A percentile compares a stretch with the other conserved stretches of the same genome.
Evolutionary conservation across 2,888 invertebrate genomes (phyloP).

Genomic region (Tipula confusa): DNA sequence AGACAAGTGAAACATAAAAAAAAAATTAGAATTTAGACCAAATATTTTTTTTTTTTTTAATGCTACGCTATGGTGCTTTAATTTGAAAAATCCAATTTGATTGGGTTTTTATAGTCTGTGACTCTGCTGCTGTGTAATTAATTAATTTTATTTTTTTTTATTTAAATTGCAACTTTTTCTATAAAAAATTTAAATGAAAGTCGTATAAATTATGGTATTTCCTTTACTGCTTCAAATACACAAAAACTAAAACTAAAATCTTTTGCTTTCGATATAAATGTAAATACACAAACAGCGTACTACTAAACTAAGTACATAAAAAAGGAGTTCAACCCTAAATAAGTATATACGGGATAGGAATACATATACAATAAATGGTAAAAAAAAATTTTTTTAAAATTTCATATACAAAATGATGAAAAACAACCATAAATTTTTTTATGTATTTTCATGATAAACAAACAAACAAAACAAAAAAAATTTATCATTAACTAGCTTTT

Average conservation of each 20-base stretch:
- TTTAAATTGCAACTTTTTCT: constrained; percentile 13
- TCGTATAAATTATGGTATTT: not conserved
- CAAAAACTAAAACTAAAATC: not conserved
- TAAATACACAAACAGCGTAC: not conserved
- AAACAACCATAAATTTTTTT: not conserved
- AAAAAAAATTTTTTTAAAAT: not conserved
- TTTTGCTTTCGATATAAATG: not conserved
- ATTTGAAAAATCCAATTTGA: constrained; percentile 20
- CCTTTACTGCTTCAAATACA: not conserved
- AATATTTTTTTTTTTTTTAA: not conserved
- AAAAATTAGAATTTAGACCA: constrained; percentile 1
- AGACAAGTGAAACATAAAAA: constrained; percentile 6
- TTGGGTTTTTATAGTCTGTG: constrained; percentile 12
- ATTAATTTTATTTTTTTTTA: constrained; percentile 12
- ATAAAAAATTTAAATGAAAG: not conserved
- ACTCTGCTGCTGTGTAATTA: constrained; percentile 12
- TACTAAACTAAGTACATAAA: not conserved
- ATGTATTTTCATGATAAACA: not conserved
- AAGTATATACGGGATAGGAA: not conserved
- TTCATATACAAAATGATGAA: not conserved
- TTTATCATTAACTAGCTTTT: not conserved
- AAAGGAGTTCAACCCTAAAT: not conserved
- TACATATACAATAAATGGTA: not conserved
- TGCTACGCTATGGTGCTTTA: not conserved
- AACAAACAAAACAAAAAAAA: not conserved